Base-by-base conservation (phyloP, 1,140 invertebrate genomes). In the Cotesia chilonis region DNA sequence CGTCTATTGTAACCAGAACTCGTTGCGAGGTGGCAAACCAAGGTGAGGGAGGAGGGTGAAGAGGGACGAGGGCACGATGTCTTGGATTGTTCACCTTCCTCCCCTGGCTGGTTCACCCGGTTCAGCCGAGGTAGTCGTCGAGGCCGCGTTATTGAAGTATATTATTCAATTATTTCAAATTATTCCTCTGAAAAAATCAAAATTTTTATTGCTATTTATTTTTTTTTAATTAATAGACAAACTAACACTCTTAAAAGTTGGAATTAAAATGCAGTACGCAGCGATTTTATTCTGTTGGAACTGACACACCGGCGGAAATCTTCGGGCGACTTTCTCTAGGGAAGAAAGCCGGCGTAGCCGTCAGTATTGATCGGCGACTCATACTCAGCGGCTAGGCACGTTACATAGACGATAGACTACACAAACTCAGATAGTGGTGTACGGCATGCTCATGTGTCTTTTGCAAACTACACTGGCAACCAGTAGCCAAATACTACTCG, bases 1-100 rank as follows among this genome's bases (percentile, higher is more conserved):
- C 20, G 51, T 68, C 51, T 36, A 14, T 35, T 63, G 10, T 9
- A 38, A 51, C 63, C 63, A 38, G 63, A 51, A 65, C 63, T 65
- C 63, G 63, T 65, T 20, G 63, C 63, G 41, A 20, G 63, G 37
- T 65, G 63, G 63, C 20, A 17, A 65, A 65, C 63, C n/a, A n/a
- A n/a, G n/a, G 37, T 65, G 14, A 65, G 37, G 63, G 37, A 20
- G 63, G 41, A 14, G 38, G 63, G 36, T 20, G 36, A 20, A 36
- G 59, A 6, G 20, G 7, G 28, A 28, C 35, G 59, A 63, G 60
- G 60, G n/a, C 35, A 5, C 60, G 36, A 36, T 38, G 60, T 41
- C 35, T 37, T 41, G 37, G 60, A 63, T 37, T 38, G 3, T 12
- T 28, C 7, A 41, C 37, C 60, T 10, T 63, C 60, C 60, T 63